phyloP scores from a whole-genome alignment of 2,113 vertebrate species.

The Anoura caudifer region DNA sequence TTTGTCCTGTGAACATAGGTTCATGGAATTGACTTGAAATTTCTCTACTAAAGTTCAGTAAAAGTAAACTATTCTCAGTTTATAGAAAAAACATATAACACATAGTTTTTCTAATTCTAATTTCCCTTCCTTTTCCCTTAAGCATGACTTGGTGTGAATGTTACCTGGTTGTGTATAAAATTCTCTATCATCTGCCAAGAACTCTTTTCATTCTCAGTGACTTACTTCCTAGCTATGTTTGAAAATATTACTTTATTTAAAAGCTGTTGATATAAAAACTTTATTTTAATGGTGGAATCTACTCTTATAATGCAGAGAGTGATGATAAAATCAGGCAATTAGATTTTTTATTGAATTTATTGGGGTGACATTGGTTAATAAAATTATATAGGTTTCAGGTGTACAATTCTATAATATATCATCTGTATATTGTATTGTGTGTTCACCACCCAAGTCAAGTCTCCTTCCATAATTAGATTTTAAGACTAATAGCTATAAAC shows the following conservation, averaged over 20 bases:
- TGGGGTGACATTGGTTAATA: too few relatives aligned
- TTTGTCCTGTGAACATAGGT: neutral
- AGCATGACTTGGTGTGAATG: neutral
- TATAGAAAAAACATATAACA: neutral
- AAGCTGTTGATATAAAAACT: neutral
- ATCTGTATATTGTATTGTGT: too few relatives aligned
- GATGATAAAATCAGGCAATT: neutral
- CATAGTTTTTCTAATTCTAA: neutral
- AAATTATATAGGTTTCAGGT: too few relatives aligned
- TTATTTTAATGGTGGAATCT: neutral
- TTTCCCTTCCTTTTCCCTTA: neutral
- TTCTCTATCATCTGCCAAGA: neutral
- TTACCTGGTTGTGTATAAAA: neutral
- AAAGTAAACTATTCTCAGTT: neutral
- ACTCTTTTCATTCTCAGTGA: neutral
- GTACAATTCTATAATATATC: too few relatives aligned
- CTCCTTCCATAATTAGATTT: neutral
- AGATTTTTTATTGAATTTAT: neutral
- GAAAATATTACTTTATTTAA: slow-evolving; percentile 1
- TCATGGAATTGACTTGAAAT: neutral
- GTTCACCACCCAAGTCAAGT: too few relatives aligned
- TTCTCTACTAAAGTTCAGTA: neutral
- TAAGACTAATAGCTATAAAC: neutral
- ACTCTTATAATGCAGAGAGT: neutral
- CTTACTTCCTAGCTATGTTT: neutral